Conservation (phyloP, 2,113 vertebrate genomes). For the Ovibos moschatus region DNA sequence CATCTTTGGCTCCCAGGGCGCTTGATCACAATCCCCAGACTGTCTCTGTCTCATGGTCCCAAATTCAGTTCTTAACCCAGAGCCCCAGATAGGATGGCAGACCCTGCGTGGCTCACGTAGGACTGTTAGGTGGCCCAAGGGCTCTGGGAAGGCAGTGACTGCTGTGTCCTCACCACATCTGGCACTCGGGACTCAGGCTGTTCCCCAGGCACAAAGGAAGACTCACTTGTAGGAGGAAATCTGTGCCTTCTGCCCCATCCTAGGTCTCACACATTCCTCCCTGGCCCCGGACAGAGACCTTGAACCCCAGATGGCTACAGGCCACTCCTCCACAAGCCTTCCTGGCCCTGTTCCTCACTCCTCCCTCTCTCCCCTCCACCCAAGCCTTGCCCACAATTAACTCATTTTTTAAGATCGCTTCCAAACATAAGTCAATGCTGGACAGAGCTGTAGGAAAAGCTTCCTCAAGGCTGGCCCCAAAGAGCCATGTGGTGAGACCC, state of each 20-base stretch:
- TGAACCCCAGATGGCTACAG: background rate
- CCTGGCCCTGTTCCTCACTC: background rate
- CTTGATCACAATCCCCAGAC: background rate
- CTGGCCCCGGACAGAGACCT: background rate
- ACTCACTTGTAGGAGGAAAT: background rate
- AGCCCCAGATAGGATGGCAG: background rate
- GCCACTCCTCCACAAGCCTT: background rate
- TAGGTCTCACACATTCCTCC: background rate
- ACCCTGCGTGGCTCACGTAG: background rate
- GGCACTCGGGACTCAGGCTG: background rate
- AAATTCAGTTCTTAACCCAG: conserved; percentile 1
- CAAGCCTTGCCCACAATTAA: conserved; percentile 71
- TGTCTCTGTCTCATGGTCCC: background rate
- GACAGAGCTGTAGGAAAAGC: conserved; percentile 70
- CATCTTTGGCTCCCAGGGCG: background rate
- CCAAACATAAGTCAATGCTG: conserved; percentile 72
- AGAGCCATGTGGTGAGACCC: background rate
- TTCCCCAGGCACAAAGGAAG: background rate
- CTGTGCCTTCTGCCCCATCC: background rate
- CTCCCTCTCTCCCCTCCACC: background rate
- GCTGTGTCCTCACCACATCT: fast-evolving
- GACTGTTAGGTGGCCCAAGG: background rate
- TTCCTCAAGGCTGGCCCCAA: conserved; percentile 57
- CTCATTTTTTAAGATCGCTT: conserved; percentile 62
- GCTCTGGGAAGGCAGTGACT: background rate